Percentiles rank a stretch among this genome's conserved stretches.
These are phyloP conservation scores for Talpa occidentalis DNA, from an alignment of 2,113 vertebrate genomes.

Conservation along the genomic window DNA sequence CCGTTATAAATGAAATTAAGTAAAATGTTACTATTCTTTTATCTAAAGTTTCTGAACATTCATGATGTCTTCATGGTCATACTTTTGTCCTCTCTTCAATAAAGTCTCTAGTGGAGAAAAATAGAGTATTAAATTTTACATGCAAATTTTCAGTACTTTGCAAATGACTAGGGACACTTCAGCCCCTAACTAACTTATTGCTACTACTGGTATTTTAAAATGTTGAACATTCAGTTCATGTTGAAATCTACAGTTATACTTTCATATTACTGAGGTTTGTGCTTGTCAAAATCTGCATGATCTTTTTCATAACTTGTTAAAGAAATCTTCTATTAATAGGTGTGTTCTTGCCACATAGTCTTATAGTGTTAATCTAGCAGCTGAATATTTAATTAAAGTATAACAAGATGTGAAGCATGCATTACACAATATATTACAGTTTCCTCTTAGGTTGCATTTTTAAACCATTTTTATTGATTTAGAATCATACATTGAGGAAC, in stretches of 20 bases:
- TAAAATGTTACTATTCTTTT: not conserved
- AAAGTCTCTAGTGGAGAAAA: slow-evolving; percentile 36
- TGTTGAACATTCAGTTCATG: slow-evolving; percentile 59
- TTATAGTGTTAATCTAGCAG: slow-evolving; percentile 17
- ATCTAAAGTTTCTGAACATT: not conserved
- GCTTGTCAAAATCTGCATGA: slow-evolving; percentile 61
- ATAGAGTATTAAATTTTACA: slow-evolving; percentile 64
- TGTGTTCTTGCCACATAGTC: not conserved
- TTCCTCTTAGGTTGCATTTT: not conserved
- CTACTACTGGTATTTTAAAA: slow-evolving; percentile 65
- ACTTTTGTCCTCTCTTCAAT: not conserved
- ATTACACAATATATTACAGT: not conserved
- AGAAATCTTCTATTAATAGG: slow-evolving; percentile 58
- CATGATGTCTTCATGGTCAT: not conserved
- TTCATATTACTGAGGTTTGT: slow-evolving; percentile 61
- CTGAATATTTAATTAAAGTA: slow-evolving; percentile 55
- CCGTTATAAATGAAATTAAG: not conserved
- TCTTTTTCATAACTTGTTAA: slow-evolving; percentile 59
- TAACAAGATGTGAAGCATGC: not conserved
- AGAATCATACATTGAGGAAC: slow-evolving; percentile 10
- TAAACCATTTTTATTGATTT: not conserved
- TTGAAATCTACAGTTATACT: slow-evolving; percentile 42
- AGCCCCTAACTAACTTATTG: slow-evolving; percentile 61
- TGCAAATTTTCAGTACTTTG: slow-evolving; percentile 66
- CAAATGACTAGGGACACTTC: slow-evolving; percentile 57